A percentile compares a stretch with the other conserved stretches of the same genome.
These are phyloP conservation scores for Pelobates fuscus DNA, from an alignment of 2,113 vertebrate species.

Conservation along the genomic window DNA sequence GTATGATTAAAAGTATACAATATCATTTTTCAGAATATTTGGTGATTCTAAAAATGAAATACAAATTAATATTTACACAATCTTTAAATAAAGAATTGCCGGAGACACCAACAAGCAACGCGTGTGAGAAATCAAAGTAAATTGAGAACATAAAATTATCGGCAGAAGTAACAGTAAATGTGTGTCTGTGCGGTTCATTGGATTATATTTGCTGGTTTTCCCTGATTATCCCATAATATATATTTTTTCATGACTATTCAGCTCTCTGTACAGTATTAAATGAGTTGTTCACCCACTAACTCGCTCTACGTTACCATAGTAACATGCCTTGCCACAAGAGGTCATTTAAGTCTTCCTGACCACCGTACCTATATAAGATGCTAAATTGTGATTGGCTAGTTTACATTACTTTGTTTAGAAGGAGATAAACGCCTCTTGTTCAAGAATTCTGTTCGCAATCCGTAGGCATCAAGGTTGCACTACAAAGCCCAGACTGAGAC, in stretches of 20 bases:
- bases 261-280: conserved; percentile 5
- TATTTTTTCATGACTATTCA: conserved; percentile 6
- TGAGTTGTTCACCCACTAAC: conserved; percentile 18
- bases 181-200: too few species aligned
- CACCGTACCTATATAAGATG: conserved; percentile 31
- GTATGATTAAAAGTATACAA: too few species aligned
- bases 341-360: conserved; percentile 44
- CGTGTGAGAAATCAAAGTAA: too few species aligned
- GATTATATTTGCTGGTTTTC: not conserved
- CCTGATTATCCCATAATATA: not conserved
- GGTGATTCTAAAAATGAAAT: too few species aligned
- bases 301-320: conserved; percentile 26
- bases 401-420: conserved; percentile 20
- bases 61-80: too few species aligned
- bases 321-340: conserved; percentile 30
- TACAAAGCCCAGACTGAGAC: too few species aligned
- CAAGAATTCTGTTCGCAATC: not conserved
- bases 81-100: too few species aligned
- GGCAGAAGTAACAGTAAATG: too few species aligned
- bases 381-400: conserved; percentile 10
- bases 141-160: too few species aligned
- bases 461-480: not conserved
- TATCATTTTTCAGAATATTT: too few species aligned
- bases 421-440: not conserved
- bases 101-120: too few species aligned